Percentiles rank a stretch among this genome's conserved stretches.
Evolutionary conservation across 1,140 invertebrate species (phyloP).

Genomic region (Rhopalosiphum padi): DNA sequence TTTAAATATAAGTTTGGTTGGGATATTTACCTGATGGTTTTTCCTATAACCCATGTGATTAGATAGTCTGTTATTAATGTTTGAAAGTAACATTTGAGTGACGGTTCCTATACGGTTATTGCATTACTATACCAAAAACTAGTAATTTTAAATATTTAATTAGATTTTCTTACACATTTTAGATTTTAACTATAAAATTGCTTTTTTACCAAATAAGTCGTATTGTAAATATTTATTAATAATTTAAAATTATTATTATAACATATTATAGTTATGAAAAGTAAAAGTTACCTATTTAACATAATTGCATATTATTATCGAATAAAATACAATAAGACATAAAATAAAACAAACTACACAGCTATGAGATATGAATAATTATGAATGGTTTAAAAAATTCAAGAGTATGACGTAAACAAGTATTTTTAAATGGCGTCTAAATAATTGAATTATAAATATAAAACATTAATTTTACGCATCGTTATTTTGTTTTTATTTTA

Average conservation of each 20-base stretch:
- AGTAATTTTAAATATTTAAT: background rate
- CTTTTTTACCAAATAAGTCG: background rate
- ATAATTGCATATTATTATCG: background rate
- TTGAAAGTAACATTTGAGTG: background rate
- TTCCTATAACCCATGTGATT: background rate
- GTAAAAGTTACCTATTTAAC: background rate
- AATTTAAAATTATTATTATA: background rate
- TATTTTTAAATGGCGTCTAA: background rate
- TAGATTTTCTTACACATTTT: background rate
- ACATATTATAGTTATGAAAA: too few relatives aligned
- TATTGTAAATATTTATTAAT: background rate
- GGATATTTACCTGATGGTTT: background rate
- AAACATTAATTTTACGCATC: conserved; percentile 24
- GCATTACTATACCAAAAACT: too few relatives aligned
- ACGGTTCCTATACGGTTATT: too few relatives aligned
- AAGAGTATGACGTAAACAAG: conserved; percentile 13
- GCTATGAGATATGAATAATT: too few relatives aligned
- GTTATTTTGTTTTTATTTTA: conserved; percentile 3
- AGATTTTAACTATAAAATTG: background rate
- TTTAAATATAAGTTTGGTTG: background rate
- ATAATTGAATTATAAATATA: conserved; percentile 20
- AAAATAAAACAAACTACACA: background rate
- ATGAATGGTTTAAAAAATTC: background rate
- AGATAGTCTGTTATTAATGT: background rate
- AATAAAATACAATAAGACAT: background rate